Evolutionary conservation across 2,888 invertebrate genomes (phyloP).

Genomic region (Bunonema sp.): DNA sequence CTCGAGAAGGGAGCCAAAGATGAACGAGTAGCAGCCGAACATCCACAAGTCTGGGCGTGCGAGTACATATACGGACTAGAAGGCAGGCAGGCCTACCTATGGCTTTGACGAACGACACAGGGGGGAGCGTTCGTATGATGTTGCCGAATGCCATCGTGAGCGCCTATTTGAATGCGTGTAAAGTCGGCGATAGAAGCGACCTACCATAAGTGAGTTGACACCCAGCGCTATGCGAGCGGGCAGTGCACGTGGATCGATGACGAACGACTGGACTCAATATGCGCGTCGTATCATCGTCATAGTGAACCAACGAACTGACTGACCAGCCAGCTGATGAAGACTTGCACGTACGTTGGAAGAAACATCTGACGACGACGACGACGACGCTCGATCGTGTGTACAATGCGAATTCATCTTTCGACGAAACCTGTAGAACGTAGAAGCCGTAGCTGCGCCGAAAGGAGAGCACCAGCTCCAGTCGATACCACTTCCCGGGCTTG

Average conservation of each 20-base stretch:
- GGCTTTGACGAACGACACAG: conserved; percentile 32
- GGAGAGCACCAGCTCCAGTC: conserved; percentile 27
- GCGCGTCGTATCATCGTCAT: not conserved
- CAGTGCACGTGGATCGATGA: conserved; percentile 23
- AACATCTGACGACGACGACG: conserved; percentile 17
- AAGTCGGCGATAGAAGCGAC: no score
- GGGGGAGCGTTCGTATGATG: conserved; percentile 34
- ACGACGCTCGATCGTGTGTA: not conserved
- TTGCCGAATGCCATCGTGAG: conserved; percentile 24
- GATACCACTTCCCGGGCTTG: conserved; percentile 40
- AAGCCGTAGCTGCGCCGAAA: conserved; percentile 31
- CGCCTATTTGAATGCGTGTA: no score
- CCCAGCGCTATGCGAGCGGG: conserved; percentile 36
- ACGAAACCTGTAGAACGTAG: conserved; percentile 27
- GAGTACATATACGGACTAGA: no score
- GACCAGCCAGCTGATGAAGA: conserved; percentile 29
- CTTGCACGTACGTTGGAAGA: conserved; percentile 32
- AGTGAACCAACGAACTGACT: not conserved
- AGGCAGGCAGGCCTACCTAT: not conserved
- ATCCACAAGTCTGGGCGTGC: conserved; percentile 37
- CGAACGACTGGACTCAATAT: no score
- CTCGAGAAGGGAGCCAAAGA: conserved; percentile 34
- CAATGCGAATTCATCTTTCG: not conserved
- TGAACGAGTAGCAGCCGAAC: conserved; percentile 33
- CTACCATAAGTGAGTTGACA: conserved; percentile 39